Evolutionary conservation across 2,113 vertebrate species (phyloP).

Genomic region (Ivindomyrus marchei): DNA sequence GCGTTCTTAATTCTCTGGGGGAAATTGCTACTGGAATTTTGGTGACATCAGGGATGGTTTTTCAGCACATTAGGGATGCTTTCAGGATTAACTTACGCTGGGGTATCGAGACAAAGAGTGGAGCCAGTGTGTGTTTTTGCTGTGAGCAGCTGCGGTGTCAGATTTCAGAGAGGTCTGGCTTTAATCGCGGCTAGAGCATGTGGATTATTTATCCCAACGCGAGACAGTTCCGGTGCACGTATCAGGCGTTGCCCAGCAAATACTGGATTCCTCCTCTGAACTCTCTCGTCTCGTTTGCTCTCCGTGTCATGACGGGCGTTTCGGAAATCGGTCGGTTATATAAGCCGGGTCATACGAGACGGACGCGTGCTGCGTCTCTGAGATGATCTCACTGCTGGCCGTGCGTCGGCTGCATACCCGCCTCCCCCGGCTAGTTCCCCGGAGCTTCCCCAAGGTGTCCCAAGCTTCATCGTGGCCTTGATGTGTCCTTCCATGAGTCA

Average conservation of each 20-base stretch:
- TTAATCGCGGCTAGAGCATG: background rate
- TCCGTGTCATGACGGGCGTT: background rate
- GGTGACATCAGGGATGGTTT: background rate
- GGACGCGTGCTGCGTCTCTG: background rate
- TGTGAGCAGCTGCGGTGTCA: background rate
- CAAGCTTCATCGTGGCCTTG: background rate
- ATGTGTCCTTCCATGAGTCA: background rate
- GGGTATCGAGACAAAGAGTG: background rate
- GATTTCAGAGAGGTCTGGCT: slow-evolving; percentile 1
- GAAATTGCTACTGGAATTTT: background rate
- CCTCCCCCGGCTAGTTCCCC: background rate
- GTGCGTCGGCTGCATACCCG: background rate
- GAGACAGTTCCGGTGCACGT: background rate
- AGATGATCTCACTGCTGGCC: background rate
- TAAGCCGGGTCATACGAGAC: background rate
- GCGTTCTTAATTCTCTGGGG: background rate
- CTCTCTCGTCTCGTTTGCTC: background rate
- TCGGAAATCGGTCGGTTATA: background rate
- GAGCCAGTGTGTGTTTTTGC: background rate
- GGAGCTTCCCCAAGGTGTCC: background rate
- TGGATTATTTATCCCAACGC: background rate
- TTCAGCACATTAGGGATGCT: background rate
- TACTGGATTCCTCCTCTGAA: background rate
- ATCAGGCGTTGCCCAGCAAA: background rate
- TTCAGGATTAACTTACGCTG: background rate